Conservation (phyloP, 2,113 vertebrate genomes). For the Vireo altiloquus region DNA sequence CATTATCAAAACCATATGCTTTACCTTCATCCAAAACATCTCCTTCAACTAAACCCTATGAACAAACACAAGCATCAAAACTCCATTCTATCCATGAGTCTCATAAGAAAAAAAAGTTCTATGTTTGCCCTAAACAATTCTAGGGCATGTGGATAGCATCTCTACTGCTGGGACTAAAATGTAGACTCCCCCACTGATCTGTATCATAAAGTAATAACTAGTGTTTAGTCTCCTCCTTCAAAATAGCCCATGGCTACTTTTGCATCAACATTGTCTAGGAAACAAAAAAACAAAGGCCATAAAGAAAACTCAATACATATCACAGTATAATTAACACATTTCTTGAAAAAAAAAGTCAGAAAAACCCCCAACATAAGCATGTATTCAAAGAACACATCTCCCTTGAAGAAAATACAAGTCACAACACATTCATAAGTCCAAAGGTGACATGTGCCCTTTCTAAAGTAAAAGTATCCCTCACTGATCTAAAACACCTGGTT, state of each 20-base stretch:
- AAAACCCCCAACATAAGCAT: neutral
- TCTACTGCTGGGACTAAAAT: neutral
- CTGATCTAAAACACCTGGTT: neutral
- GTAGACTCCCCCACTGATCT: neutral
- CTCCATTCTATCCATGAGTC: neutral
- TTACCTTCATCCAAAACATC: neutral
- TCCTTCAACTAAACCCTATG: neutral
- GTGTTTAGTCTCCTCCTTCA: neutral
- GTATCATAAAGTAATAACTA: neutral
- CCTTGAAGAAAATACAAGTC: neutral
- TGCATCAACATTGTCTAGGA: neutral
- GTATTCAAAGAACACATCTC: neutral
- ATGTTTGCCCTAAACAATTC: neutral
- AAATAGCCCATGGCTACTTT: neutral
- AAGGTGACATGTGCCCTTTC: neutral
- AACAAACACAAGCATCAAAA: neutral
- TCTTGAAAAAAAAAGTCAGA: neutral
- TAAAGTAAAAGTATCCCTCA: neutral
- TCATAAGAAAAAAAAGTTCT: neutral
- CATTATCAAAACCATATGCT: neutral
- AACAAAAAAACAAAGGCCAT: neutral
- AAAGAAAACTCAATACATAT: neutral
- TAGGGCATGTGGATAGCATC: neutral
- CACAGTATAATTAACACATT: neutral
- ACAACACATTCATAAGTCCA: neutral